Base-by-base conservation (phyloP, 2,113 vertebrate genomes). In the Chauna torquata region DNA sequence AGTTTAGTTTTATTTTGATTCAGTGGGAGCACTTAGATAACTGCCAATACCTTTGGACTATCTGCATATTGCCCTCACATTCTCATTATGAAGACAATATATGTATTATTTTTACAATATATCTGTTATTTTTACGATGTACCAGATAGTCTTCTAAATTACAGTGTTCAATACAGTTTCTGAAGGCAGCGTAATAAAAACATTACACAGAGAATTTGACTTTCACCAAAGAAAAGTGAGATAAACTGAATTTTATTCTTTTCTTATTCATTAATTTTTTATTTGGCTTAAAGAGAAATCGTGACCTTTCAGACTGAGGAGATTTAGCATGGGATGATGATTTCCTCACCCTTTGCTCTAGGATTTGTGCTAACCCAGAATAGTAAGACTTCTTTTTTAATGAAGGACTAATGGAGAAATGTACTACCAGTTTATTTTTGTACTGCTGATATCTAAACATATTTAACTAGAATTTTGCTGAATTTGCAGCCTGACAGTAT, bases 51-150 rank as follows among this genome's bases (percentile, higher is more conserved):
- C 17, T 59, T 42, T 44, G 24, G 8, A 45, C 7, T 36, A n/a
- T 8, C 24, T 36, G 3, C 2, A 0, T n/a, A 32, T 27, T 84
- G 20, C 14, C 2, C 12, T 49, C 25, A 58, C 3, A 27, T 6
- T 27, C 32, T 20, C 15, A 23, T 36, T 50, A 23, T 24, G 30
- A 40, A 45, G 10, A 57, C 5, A 75, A 58, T 23, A 40, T 45
- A 4, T 44, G 17, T n/a, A n/a, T 22, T 44, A 69, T 70, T 80
- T 79, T 61, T 55, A 44, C 25, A 70, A 36, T 13, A 15, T 49
- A 71, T n/a, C n/a, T n/a, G 17, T 22, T 44, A 69, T 70, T 80
- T 79, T 61, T 55, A 44, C 25, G 65, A 36, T 13, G 18, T 49
- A 71, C 4, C 16, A 49, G 9, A 4, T 42, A n/a, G 8, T 19